Evolutionary conservation across 2,888 invertebrate species (phyloP).

Genomic region (Orchesellides sinensis): DNA sequence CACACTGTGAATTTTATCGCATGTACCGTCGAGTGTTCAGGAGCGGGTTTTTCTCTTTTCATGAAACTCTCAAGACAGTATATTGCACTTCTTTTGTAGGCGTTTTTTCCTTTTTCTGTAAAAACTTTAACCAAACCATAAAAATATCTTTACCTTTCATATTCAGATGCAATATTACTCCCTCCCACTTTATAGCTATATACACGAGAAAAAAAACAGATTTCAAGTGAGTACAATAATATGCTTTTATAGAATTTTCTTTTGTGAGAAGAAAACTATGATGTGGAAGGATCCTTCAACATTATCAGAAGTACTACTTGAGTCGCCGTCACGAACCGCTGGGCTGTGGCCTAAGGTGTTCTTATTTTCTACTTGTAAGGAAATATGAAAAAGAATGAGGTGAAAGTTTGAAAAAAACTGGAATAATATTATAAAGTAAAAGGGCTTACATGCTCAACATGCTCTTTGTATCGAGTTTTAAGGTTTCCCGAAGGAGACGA

Average conservation of each 20-base stretch:
- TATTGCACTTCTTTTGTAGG: neutral
- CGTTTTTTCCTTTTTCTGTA: neutral
- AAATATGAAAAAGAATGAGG: conserved; percentile 6
- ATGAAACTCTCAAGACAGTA: neutral
- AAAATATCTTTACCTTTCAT: conserved; percentile 35
- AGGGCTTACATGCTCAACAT: neutral
- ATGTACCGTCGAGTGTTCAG: neutral
- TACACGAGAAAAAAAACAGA: neutral
- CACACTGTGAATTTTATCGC: neutral
- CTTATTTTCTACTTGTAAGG: neutral
- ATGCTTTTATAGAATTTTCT: neutral
- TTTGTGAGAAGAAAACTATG: conserved; percentile 7
- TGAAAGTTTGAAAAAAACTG: conserved; percentile 35
- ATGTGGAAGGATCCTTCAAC: conserved; percentile 15
- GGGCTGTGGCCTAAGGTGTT: conserved; percentile 35
- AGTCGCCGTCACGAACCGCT: neutral
- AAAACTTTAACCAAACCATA: conserved; percentile 13
- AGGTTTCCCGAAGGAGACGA: neutral
- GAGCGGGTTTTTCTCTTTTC: neutral
- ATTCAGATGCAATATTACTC: conserved; percentile 39
- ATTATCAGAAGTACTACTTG: conserved; percentile 2
- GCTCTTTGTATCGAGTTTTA: neutral
- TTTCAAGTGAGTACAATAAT: conserved; percentile 20
- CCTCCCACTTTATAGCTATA: conserved; percentile 17
- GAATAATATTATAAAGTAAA: conserved; percentile 20